These are phyloP conservation scores for Atherix ibis DNA, from an alignment of 2,888 invertebrate species.

Conservation along the genomic window DNA sequence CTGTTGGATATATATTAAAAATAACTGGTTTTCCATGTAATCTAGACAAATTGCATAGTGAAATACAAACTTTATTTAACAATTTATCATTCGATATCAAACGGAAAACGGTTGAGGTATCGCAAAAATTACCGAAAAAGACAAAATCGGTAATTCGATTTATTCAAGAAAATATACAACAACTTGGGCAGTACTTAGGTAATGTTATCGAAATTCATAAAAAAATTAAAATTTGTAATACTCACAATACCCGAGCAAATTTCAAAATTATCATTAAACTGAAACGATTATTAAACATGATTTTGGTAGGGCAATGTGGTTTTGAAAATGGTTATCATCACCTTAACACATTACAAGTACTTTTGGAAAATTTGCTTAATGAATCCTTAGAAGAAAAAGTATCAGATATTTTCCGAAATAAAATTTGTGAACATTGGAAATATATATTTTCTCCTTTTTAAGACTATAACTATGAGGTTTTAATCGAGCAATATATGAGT, in stretches of 20 bases:
- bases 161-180: constrained; percentile 22
- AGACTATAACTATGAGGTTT: constrained; percentile 23
- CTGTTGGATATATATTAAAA: constrained; percentile 33
- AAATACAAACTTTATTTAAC: constrained; percentile 31
- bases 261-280: constrained; percentile 29
- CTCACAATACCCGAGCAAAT: constrained; percentile 36
- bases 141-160: constrained; percentile 24
- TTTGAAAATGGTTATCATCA: constrained; percentile 36
- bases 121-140: constrained; percentile 23
- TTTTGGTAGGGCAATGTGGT: constrained; percentile 43
- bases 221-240: constrained; percentile 32
- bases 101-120: constrained; percentile 17
- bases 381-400: constrained; percentile 24
- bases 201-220: constrained; percentile 35
- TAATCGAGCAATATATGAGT: constrained; percentile 20
- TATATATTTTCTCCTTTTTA: constrained; percentile 35
- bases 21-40: constrained; percentile 36
- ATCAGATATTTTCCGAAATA: constrained; percentile 30
- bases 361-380: constrained; percentile 25
- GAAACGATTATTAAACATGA: constrained; percentile 39
- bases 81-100: constrained; percentile 17
- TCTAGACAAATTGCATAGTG: constrained; percentile 38
- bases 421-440: constrained; percentile 37
- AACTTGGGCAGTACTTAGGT: constrained; percentile 32
- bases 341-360: constrained; percentile 31